Percentiles rank a stretch among this genome's conserved stretches.
Evolutionary conservation across 2,113 vertebrate species (phyloP).

Genomic region (Glaucomys volans): DNA sequence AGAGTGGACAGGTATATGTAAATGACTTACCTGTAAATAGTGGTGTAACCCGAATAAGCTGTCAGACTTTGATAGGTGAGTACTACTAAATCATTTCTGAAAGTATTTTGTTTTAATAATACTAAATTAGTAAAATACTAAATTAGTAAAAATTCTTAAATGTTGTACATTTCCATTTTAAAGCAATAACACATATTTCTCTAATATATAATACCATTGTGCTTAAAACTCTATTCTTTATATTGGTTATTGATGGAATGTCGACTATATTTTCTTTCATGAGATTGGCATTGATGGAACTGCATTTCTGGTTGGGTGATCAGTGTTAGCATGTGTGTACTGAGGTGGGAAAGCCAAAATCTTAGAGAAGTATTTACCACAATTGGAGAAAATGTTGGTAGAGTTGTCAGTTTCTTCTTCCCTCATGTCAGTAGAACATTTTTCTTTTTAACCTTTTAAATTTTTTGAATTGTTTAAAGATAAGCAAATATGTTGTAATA

Average conservation of each 20-base stretch:
- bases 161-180: conserved; percentile 19
- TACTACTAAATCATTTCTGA: conserved; percentile 72
- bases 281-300: background rate
- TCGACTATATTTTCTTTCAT: background rate
- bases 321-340: background rate
- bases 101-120: conserved; percentile 51
- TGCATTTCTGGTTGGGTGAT: background rate
- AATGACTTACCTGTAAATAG: conserved; percentile 94
- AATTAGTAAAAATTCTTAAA: conserved; percentile 14
- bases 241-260: conserved; percentile 16
- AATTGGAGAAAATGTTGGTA: background rate
- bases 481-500: conserved; percentile 14
- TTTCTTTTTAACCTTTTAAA: conserved; percentile 53
- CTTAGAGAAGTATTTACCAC: background rate
- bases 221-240: conserved; percentile 10
- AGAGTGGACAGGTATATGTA: conserved; percentile 90
- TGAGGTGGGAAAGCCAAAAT: background rate
- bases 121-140: conserved; percentile 35
- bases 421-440: background rate
- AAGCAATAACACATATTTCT: background rate
- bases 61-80: conserved; percentile 93
- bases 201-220: background rate
- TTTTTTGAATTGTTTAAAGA: conserved; percentile 37
- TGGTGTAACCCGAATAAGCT: conserved; percentile 92
- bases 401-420: conserved; percentile 1